Base-by-base conservation (phyloP, 2,888 invertebrate genomes). In the Caenorhabditis angaria region DNA sequence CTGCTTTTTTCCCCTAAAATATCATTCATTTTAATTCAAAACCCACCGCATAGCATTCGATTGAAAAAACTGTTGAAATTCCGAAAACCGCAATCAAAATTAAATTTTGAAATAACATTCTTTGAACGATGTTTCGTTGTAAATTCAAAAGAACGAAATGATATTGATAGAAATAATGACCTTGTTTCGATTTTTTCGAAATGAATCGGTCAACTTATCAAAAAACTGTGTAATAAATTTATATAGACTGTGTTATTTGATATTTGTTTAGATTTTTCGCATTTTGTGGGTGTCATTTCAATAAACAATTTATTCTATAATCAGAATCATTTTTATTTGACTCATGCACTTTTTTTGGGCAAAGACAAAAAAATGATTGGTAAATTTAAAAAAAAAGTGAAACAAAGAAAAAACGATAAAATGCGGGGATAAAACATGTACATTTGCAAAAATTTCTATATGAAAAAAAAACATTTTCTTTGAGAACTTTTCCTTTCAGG, bases 11-110 rank as follows among this genome's bases (percentile, higher is more conserved):
- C 27, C 5, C 5, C 28, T 56, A 28, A 2, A 56, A 56, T 3
- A 28, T 29, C 6, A 35, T 35, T 35, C 14, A 35, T 10, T 10
- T 35, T 10, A 22, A 10, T 50, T 50, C 24, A 24, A 50, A 50
- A 50, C 50, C 24, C 22, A 70, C 70, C 57, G 70, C 59, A 55
- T 70, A 61, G 65, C 70, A 70, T 55, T 61, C 58, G 12, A 70
- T 70, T 18, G 54, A 54, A 10, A 54, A 25, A 24, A 54, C 27
- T 5, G 3, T 22, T 14, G 54, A 18, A 54, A 54, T 8, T 12
- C 4, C 22, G 22, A 51, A 24, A 24, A 51, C 12, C 22, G 51
- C 3, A 4, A 51, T 22, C n/a, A 51, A 3, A 14, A 41, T 41
- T 18, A 41, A 41, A 12, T 14, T 41, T 5, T 14, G 41, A 41